Evolutionary conservation across 2,797 vertebrate species (phyloP).

Genomic region (Taeniopygia guttata): DNA sequence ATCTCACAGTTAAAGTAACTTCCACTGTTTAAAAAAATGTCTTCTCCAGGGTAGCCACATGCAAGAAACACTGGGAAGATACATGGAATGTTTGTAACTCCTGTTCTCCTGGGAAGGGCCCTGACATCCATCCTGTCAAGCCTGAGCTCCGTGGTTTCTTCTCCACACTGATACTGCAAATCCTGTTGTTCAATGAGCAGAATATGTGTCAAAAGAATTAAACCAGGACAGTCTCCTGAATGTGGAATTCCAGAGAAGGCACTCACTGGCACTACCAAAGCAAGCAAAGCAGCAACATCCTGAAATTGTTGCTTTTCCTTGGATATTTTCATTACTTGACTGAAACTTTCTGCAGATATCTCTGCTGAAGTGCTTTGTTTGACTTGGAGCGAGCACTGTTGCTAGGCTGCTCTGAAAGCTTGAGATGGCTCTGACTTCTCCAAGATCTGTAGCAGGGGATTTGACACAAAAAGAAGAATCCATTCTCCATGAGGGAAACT

Average conservation of each 20-base stretch:
- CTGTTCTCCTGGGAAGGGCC: neutral
- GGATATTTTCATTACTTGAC: neutral
- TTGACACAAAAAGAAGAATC: neutral
- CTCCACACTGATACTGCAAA: neutral
- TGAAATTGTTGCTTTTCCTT: neutral
- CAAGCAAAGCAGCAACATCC: neutral
- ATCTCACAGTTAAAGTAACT: neutral
- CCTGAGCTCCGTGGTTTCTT: neutral
- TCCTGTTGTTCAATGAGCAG: neutral
- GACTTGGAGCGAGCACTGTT: neutral
- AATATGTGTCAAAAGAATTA: neutral
- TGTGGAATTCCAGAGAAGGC: neutral
- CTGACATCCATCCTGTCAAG: neutral
- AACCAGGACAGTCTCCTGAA: neutral
- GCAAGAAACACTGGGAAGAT: neutral
- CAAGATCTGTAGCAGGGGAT: slow-evolving; percentile 3
- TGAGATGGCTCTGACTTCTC: slow-evolving; percentile 17
- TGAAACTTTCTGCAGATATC: neutral
- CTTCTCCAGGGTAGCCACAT: neutral
- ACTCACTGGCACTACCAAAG: neutral
- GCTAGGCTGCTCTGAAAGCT: neutral
- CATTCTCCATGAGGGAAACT: neutral
- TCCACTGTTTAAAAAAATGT: neutral
- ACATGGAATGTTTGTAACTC: neutral
- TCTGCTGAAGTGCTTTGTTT: neutral